Base-by-base conservation (phyloP, 1,140 invertebrate genomes). In the Phymastichus coffea region DNA sequence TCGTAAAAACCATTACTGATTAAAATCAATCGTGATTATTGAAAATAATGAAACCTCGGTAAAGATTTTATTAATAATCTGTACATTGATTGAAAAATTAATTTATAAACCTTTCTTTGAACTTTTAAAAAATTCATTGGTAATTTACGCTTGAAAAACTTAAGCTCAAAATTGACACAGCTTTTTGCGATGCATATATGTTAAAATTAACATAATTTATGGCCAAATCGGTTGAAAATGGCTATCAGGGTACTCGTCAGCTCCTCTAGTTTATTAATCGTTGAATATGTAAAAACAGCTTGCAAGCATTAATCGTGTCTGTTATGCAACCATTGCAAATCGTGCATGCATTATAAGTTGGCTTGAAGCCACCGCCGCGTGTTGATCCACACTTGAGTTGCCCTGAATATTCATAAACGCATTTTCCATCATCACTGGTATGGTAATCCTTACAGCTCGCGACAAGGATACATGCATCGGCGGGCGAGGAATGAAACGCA, bases 331-430 rank as follows among this genome's bases (percentile, higher is more conserved):
- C n/a, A n/a, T n/a, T n/a, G n/a, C n/a, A n/a, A n/a, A n/a, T n/a
- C n/a, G n/a, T n/a, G n/a, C n/a, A n/a, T n/a, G n/a, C n/a, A n/a
- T n/a, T n/a, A n/a, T n/a, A n/a, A n/a, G n/a, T n/a, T n/a, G n/a
- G n/a, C n/a, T n/a, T n/a, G n/a, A n/a, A n/a, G n/a, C n/a, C n/a
- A n/a, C n/a, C n/a, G n/a, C n/a, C n/a, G n/a, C n/a, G n/a, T n/a
- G n/a, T n/a, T n/a, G 37, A 37, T 12, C 12, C 28, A 14, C 25
- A 15, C 14, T 14, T 44, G 7, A 20, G 20, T 4, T n/a, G 51
- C 9, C 19, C 4, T 60, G 43, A 53, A 60, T 60, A 54, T 60
- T 60, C 57, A 60, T 59, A 19, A 12, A 35, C n/a, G 22, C 12
- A 14, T 35, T n/a, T n/a, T n/a, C n/a, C n/a, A n/a, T n/a, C n/a